These are phyloP conservation scores for Scortum barcoo DNA, from an alignment of 2,113 vertebrate genomes.

Conservation along the genomic window DNA sequence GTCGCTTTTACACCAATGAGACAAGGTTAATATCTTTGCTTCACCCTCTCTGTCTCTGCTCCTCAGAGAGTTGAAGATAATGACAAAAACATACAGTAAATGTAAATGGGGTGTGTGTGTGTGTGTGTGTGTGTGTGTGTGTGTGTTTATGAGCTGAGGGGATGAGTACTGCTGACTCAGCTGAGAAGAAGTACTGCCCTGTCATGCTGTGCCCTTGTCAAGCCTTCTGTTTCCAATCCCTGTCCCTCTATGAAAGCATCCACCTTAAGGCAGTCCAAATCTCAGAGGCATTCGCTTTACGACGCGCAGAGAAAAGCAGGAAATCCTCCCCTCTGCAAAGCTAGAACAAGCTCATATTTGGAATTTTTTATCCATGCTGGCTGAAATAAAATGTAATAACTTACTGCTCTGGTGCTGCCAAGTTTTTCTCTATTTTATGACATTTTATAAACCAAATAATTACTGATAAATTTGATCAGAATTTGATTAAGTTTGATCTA, in stretches of 20 bases:
- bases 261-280: neutral
- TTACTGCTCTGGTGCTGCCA: neutral
- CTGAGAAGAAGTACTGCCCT: constrained; percentile 22
- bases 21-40: constrained; percentile 29
- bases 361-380: neutral
- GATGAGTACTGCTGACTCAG: constrained; percentile 65
- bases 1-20: constrained; percentile 5
- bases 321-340: neutral
- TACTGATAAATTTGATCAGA: too few relatives aligned
- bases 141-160: constrained; percentile 32
- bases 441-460: too few relatives aligned
- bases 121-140: constrained; percentile 2
- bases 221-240: constrained; percentile 2
- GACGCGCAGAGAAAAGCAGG: neutral
- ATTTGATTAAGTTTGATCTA: too few relatives aligned
- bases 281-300: neutral
- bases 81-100: constrained; percentile 4
- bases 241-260: constrained; percentile 6
- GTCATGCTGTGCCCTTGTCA: constrained; percentile 49
- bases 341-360: neutral
- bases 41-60: neutral
- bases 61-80: constrained; percentile 6
- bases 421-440: too few relatives aligned
- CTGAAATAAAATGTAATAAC: neutral
- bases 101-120: neutral